Conservation (phyloP, 2,888 invertebrate species). For the Acanthococcus lagerstroemiae region DNA sequence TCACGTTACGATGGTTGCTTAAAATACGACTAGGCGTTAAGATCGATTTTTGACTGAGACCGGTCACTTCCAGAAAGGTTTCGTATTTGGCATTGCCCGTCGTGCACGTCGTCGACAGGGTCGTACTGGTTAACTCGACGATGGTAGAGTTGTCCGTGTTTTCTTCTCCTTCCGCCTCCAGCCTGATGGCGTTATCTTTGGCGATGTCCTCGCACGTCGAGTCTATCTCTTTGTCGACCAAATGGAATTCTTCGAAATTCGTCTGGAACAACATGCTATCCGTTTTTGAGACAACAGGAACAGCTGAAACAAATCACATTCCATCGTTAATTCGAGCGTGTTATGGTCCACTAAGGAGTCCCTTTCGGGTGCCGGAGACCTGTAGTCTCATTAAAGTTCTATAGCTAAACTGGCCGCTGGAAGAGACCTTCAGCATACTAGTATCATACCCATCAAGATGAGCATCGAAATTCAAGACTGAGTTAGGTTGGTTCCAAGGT, state of each 20-base stretch:
- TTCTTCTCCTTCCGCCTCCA: conserved; percentile 47
- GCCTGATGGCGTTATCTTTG: neutral
- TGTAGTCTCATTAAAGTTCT: too few relatives aligned
- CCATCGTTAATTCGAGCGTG: too few relatives aligned
- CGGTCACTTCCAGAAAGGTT: conserved; percentile 66
- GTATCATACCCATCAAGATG: too few relatives aligned
- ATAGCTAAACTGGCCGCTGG: too few relatives aligned
- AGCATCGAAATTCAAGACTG: too few relatives aligned
- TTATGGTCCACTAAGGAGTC: too few relatives aligned
- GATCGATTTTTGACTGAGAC: conserved; percentile 68
- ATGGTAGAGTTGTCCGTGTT: conserved; percentile 47
- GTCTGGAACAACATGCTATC: conserved; percentile 33
- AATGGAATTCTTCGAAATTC: conserved; percentile 69
- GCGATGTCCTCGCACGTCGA: conserved; percentile 34
- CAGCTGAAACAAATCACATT: too few relatives aligned
- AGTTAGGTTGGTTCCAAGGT: too few relatives aligned
- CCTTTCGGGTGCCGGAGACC: too few relatives aligned
- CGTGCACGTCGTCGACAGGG: conserved; percentile 45
- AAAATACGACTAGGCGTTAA: conserved; percentile 56
- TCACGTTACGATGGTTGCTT: conserved; percentile 63
- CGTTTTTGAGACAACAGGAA: neutral
- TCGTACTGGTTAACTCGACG: conserved; percentile 41
- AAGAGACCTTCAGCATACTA: too few relatives aligned
- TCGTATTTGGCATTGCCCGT: conserved; percentile 54
- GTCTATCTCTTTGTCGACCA: conserved; percentile 58